Evolutionary conservation across 1,140 invertebrate species (phyloP).

Genomic region (Helicoverpa zea): DNA sequence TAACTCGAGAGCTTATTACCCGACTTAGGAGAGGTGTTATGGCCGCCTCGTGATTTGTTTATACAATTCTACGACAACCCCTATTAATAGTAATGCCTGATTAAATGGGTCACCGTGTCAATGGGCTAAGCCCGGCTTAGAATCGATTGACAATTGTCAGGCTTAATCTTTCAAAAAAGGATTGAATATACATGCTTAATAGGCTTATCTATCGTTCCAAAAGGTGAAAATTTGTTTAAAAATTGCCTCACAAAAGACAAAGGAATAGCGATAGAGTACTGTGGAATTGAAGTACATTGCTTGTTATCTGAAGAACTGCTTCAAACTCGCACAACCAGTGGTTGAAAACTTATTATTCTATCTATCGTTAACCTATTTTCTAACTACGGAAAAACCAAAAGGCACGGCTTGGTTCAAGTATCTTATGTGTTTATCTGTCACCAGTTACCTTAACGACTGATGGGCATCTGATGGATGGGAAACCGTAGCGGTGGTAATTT

Average conservation of each 20-base stretch:
- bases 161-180: neutral
- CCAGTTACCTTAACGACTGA: no score
- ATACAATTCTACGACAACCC: conserved; percentile 16
- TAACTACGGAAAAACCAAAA: no score
- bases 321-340: neutral
- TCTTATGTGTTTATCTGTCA: no score
- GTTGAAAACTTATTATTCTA: neutral
- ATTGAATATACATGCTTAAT: neutral
- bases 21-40: conserved; percentile 47
- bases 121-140: neutral
- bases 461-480: no score
- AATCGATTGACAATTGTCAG: neutral
- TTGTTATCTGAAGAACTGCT: conserved; percentile 18
- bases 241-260: conserved; percentile 8
- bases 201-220: no score
- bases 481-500: no score
- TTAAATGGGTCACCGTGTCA: conserved; percentile 4
- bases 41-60: conserved; percentile 8
- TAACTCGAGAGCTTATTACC: conserved; percentile 58
- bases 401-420: no score
- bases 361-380: conserved; percentile 1
- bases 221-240: neutral
- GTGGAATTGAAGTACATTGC: conserved; percentile 14
- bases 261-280: conserved; percentile 9
- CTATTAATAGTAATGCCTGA: neutral